Conservation (phyloP, 1,140 invertebrate genomes). For the Diuraphis noxia region DNA sequence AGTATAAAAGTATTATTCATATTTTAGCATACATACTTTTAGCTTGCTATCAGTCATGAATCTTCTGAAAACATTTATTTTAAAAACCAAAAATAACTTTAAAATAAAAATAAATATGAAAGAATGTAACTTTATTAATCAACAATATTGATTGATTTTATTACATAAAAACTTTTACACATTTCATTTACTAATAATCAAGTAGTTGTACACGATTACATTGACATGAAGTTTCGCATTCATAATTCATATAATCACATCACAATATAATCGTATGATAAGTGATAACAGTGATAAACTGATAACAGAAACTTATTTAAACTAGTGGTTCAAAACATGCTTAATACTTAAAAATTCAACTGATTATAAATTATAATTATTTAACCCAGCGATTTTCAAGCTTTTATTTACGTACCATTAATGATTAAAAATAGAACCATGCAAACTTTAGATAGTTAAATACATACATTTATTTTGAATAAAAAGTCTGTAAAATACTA, state of each 20-base stretch:
- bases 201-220: background rate
- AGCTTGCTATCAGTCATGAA: background rate
- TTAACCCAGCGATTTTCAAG: too few species aligned
- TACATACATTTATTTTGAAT: too few species aligned
- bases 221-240: background rate
- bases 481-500: too few species aligned
- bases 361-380: background rate
- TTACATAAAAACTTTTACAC: background rate
- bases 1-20: background rate
- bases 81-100: background rate
- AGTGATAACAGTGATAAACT: background rate
- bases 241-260: too few species aligned
- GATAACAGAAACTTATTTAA: background rate
- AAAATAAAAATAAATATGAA: background rate
- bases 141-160: background rate
- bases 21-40: background rate
- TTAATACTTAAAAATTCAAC: background rate
- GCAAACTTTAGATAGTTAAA: too few species aligned
- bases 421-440: too few species aligned
- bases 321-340: background rate
- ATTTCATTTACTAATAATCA: background rate
- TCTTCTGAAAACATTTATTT: background rate
- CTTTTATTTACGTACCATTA: too few species aligned
- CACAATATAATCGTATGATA: background rate
- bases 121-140: too few species aligned